phyloP scores from a whole-genome alignment of 1,140 invertebrate genomes.

The Daktulosphaira vitifoliae region DNA sequence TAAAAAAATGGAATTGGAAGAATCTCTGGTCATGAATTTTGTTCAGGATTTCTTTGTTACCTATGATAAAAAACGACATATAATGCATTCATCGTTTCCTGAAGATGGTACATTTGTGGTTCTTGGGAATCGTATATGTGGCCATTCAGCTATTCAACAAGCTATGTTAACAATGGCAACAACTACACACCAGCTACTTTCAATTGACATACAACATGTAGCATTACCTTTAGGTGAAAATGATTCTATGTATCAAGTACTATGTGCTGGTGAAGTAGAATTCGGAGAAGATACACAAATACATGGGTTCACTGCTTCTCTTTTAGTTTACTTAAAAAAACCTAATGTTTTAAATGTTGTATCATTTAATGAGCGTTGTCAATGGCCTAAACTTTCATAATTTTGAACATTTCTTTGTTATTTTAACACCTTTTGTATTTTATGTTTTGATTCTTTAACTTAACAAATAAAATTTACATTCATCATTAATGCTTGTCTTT shows the following conservation, averaged over 20 bases:
- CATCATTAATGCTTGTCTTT: too few relatives aligned
- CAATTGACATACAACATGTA: background rate
- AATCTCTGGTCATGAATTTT: constrained; percentile 1
- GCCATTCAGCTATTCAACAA: constrained; percentile 14
- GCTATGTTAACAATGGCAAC: constrained; percentile 16
- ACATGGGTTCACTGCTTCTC: background rate
- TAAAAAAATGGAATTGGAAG: constrained; percentile 36
- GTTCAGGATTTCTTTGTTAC: constrained; percentile 6
- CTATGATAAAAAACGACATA: constrained; percentile 21
- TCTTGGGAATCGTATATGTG: background rate
- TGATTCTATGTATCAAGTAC: background rate
- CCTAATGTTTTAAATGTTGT: constrained; percentile 9
- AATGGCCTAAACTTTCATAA: constrained; percentile 5
- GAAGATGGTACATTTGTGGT: constrained; percentile 22
- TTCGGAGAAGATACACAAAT: constrained; percentile 5
- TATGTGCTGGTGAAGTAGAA: background rate
- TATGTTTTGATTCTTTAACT: too few relatives aligned
- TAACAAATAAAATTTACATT: too few relatives aligned
- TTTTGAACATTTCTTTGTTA: too few relatives aligned
- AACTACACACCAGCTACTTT: background rate
- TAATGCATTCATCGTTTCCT: constrained; percentile 3
- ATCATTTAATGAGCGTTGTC: constrained; percentile 12
- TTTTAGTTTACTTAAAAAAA: background rate
- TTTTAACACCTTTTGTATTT: too few relatives aligned
- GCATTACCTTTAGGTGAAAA: background rate